Conservation (phyloP, 2,113 vertebrate species). For the Phrynosoma platyrhinos region DNA sequence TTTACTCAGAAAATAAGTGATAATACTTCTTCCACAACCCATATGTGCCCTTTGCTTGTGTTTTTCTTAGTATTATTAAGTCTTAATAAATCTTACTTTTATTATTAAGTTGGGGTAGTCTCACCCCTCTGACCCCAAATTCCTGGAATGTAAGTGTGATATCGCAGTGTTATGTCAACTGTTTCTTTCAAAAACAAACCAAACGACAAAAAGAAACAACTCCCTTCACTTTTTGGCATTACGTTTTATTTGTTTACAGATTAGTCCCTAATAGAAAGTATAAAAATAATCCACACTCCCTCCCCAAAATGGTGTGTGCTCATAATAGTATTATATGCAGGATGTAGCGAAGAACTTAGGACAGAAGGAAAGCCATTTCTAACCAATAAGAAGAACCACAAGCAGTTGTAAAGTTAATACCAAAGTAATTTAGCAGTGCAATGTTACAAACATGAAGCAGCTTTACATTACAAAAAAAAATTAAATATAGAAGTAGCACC, state of each 20-base stretch:
- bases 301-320: conserved; percentile 57
- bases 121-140: too few species aligned
- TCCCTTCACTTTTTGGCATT: conserved; percentile 5
- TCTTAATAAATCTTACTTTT: too few species aligned
- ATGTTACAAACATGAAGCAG: conserved; percentile 80
- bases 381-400: conserved; percentile 60
- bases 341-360: conserved; percentile 59
- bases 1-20: neutral
- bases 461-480: conserved; percentile 75
- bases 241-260: conserved; percentile 68
- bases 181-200: conserved; percentile 15
- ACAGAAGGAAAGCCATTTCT: conserved; percentile 48
- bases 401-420: conserved; percentile 75
- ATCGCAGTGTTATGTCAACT: too few species aligned
- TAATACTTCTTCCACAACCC: neutral
- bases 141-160: neutral
- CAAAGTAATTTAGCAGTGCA: conserved; percentile 84
- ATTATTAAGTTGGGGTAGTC: too few species aligned
- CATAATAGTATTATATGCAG: conserved; percentile 58
- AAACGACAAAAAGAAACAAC: neutral
- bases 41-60: neutral
- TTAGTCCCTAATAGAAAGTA: conserved; percentile 72
- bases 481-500: conserved; percentile 83
- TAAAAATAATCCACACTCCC: conserved; percentile 57
- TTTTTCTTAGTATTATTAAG: neutral